These are phyloP conservation scores for Cepaea hortensis DNA, from an alignment of 2,888 invertebrate genomes.

Conservation along the genomic window DNA sequence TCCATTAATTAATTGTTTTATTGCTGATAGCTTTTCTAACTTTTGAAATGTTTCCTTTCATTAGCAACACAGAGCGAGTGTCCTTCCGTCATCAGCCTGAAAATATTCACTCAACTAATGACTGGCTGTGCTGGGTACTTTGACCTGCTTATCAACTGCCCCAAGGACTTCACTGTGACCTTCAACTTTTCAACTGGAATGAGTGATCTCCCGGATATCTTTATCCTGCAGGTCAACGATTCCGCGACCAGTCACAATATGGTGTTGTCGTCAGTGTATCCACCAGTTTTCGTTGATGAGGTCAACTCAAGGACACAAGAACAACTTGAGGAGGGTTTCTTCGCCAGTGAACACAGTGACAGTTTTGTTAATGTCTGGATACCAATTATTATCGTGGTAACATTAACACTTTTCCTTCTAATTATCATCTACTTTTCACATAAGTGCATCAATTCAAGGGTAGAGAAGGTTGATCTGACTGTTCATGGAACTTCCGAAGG, in stretches of 20 bases:
- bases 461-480: slow-evolving; percentile 39
- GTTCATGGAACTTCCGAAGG: background rate
- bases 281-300: slow-evolving; percentile 58
- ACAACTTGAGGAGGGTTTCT: background rate
- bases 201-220: slow-evolving; percentile 62
- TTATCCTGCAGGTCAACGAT: slow-evolving; percentile 65
- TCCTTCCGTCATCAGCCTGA: slow-evolving; percentile 69
- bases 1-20: no score
- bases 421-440: slow-evolving; percentile 52
- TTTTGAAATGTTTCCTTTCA: slow-evolving; percentile 31
- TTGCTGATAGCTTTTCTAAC: no score
- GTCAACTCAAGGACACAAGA: background rate
- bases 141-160: slow-evolving; percentile 71
- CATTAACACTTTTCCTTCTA: slow-evolving; percentile 52
- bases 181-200: slow-evolving; percentile 60
- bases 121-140: slow-evolving; percentile 61
- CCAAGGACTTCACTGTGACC: slow-evolving; percentile 66
- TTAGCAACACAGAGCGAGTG: slow-evolving; percentile 67
- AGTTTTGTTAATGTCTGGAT: slow-evolving; percentile 56
- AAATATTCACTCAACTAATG: slow-evolving; percentile 65
- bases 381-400: slow-evolving; percentile 58
- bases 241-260: slow-evolving; percentile 61
- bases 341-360: background rate
- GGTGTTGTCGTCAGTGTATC: slow-evolving; percentile 62
- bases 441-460: slow-evolving; percentile 46